Evolutionary conservation across 2,113 vertebrate species (phyloP).

Genomic region (Lampris megalopsis): DNA sequence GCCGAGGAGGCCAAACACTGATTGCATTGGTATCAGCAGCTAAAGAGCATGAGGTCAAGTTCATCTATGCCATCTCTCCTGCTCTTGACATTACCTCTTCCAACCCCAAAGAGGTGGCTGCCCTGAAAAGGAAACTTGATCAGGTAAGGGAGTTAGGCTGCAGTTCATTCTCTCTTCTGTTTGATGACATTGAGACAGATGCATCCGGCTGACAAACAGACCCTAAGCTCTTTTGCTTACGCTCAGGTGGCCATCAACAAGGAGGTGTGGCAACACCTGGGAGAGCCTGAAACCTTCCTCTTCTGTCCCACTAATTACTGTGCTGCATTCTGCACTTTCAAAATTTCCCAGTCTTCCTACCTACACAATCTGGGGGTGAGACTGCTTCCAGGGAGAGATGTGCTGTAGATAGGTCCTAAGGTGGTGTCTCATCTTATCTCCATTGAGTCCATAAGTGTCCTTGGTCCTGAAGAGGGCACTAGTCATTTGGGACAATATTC

Average conservation of each 20-base stretch:
- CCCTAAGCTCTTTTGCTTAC: conserved; percentile 95
- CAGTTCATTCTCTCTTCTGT: conserved; percentile 94
- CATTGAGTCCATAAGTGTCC: conserved; percentile 94
- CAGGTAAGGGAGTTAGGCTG: conserved; percentile 93
- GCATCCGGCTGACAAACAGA: conserved; percentile 95
- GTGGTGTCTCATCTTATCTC: conserved; percentile 98
- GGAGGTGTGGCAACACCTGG: conserved; percentile 91
- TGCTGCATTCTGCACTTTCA: conserved; percentile 92
- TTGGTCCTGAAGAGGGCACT: conserved; percentile 93
- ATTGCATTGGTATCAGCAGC: conserved; percentile 92
- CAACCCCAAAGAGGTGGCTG: conserved; percentile 91
- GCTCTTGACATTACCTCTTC: conserved; percentile 98
- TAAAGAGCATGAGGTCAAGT: conserved; percentile 89
- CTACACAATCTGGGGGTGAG: conserved; percentile 94
- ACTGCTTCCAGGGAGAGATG: conserved; percentile 91
- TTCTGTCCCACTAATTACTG: conserved; percentile 99
- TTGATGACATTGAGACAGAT: conserved; percentile 98
- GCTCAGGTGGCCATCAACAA: conserved; percentile 96
- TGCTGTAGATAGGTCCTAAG: conserved; percentile 99
- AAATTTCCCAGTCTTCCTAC: conserved; percentile 90
- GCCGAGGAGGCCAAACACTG: conserved; percentile 93
- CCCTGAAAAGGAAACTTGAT: conserved; percentile 93
- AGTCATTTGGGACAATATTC: conserved; percentile 99
- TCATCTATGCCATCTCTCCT: conserved; percentile 97
- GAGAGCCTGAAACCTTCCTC: conserved; percentile 92